These are phyloP conservation scores for Notocelia uddmanniana DNA, from an alignment of 2,888 invertebrate genomes.

Conservation along the genomic window DNA sequence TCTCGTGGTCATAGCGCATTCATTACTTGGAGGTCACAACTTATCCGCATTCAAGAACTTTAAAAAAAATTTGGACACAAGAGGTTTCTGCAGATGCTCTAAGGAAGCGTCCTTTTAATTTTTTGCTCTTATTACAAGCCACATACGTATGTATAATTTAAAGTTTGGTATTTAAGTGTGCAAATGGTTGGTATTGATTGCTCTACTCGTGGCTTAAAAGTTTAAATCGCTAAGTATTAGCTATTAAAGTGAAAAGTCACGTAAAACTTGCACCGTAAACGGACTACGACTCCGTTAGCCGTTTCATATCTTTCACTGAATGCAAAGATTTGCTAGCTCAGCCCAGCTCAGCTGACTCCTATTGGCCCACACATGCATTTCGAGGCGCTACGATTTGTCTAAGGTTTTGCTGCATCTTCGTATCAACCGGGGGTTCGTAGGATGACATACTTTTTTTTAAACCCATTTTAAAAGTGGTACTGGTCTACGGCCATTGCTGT, in stretches of 20 bases:
- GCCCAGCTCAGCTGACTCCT: conserved; percentile 54
- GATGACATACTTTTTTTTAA: not conserved
- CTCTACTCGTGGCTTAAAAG: too few relatives aligned
- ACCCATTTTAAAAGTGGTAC: not conserved
- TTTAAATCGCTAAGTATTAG: not conserved
- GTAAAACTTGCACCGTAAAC: conserved; percentile 54
- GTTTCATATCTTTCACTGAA: conserved; percentile 71
- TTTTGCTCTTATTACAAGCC: too few relatives aligned
- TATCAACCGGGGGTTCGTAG: not conserved
- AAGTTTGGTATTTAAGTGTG: too few relatives aligned
- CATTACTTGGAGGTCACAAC: too few relatives aligned
- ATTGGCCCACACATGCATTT: conserved; percentile 47
- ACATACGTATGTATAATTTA: too few relatives aligned
- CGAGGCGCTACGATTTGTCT: conserved; percentile 45
- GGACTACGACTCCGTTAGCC: conserved; percentile 61
- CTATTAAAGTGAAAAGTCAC: conserved; percentile 44
- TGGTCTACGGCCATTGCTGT: too few relatives aligned
- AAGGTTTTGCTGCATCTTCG: conserved; percentile 13
- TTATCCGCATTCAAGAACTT: too few relatives aligned
- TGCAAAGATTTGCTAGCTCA: conserved; percentile 73
- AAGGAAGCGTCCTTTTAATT: too few relatives aligned
- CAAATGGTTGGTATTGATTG: too few relatives aligned
- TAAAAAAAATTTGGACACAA: too few relatives aligned
- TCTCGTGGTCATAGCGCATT: too few relatives aligned
- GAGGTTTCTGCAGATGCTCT: too few relatives aligned